These are phyloP conservation scores for Philypnodon macrostomus DNA, from an alignment of 2,797 vertebrate genomes.

Conservation along the genomic window DNA sequence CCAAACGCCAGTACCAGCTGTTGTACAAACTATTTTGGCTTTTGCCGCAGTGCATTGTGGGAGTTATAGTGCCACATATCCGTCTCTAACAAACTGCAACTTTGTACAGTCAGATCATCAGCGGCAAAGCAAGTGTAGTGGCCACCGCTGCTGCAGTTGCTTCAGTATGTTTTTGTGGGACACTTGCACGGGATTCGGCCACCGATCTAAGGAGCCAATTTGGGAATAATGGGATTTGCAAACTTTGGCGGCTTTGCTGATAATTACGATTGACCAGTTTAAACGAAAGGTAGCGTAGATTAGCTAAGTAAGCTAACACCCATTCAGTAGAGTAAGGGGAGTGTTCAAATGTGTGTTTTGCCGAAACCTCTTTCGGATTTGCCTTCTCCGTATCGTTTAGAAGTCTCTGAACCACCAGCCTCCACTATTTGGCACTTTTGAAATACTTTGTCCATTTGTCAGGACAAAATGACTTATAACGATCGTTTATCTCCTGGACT, in stretches of 20 bases:
- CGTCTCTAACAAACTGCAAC: constrained; percentile 37
- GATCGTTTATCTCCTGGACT: constrained; percentile 17
- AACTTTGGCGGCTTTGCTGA: constrained; percentile 38
- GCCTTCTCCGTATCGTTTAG: constrained; percentile 1
- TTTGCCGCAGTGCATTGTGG: constrained; percentile 69
- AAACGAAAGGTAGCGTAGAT: constrained; percentile 37
- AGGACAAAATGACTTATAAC: constrained; percentile 30
- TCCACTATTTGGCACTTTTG: not conserved
- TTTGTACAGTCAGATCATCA: constrained; percentile 50
- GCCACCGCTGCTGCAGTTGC: constrained; percentile 7
- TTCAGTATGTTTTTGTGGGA: constrained; percentile 29
- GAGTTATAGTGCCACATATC: constrained; percentile 74
- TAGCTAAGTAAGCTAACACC: constrained; percentile 67
- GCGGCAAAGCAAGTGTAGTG: constrained; percentile 22
- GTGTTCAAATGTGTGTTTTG: constrained; percentile 16
- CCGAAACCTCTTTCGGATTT: not conserved
- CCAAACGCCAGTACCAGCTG: no score
- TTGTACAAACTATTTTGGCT: not conserved
- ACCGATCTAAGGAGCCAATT: constrained; percentile 2
- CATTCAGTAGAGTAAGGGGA: constrained; percentile 19
- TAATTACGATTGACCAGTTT: constrained; percentile 37
- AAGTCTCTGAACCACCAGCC: not conserved
- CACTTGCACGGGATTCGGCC: not conserved
- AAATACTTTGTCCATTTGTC: not conserved
- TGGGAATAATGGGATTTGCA: constrained; percentile 18